Conservation (phyloP, 1,140 invertebrate species). For the Acromyrmex echinatior region DNA sequence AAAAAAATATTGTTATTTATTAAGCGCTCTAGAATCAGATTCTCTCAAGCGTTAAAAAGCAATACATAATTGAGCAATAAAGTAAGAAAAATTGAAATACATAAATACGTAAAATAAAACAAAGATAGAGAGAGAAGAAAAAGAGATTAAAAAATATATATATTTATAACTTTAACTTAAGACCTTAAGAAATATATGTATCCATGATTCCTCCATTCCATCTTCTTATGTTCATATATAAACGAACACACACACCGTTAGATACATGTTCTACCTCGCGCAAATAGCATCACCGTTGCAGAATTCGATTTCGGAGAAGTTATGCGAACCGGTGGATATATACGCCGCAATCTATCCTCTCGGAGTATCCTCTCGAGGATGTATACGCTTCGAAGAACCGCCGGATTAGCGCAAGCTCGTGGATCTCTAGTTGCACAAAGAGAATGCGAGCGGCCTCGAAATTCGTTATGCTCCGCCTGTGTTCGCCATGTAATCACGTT, state of each 20-base stretch:
- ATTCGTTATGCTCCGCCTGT: conserved; percentile 54
- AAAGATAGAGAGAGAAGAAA: too few relatives aligned
- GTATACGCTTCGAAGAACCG: conserved; percentile 66
- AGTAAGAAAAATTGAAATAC: not conserved
- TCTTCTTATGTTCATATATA: not conserved
- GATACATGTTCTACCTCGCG: conserved; percentile 35
- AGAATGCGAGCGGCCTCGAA: conserved; percentile 71
- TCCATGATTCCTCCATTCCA: not conserved
- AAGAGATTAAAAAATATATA: not conserved
- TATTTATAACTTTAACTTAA: not conserved
- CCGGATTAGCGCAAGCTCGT: conserved; percentile 69
- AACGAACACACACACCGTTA: conserved; percentile 13
- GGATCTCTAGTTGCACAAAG: conserved; percentile 74
- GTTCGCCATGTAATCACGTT: conserved; percentile 68
- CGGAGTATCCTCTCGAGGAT: conserved; percentile 67
- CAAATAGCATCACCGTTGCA: conserved; percentile 51
- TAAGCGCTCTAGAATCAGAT: too few relatives aligned
- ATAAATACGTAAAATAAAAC: not conserved
- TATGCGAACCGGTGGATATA: conserved; percentile 69
- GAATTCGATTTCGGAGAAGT: conserved; percentile 66
- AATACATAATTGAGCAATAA: not conserved
- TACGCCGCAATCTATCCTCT: conserved; percentile 60
- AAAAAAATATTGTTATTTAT: too few relatives aligned
- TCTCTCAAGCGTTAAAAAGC: too few relatives aligned
- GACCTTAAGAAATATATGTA: not conserved